Percentiles rank a stretch among this genome's conserved stretches.
These are phyloP conservation scores for Barbus barbus DNA, from an alignment of 2,113 vertebrate species.

Conservation along the genomic window DNA sequence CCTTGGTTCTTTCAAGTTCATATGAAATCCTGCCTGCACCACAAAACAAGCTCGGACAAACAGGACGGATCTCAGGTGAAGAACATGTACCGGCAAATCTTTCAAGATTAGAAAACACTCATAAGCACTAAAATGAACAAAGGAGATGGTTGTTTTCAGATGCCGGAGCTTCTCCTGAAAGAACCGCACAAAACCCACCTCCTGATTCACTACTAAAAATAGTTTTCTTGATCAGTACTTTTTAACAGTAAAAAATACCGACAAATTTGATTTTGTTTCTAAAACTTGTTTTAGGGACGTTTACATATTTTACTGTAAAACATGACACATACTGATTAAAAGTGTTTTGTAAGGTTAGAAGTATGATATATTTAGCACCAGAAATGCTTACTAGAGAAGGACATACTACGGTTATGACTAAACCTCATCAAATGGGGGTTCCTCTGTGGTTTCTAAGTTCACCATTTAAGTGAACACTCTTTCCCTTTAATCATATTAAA, in stretches of 20 bases:
- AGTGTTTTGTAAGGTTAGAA: neutral
- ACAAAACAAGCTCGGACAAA: slow-evolving; percentile 42
- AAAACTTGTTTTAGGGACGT: no score
- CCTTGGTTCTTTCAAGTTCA: neutral
- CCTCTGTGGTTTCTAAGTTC: slow-evolving; percentile 41
- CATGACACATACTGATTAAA: neutral
- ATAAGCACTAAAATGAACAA: slow-evolving; percentile 19
- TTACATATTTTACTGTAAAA: neutral
- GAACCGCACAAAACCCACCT: neutral
- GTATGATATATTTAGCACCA: slow-evolving; percentile 13
- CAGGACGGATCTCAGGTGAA: neutral
- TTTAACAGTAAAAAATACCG: neutral
- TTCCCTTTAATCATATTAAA: slow-evolving; percentile 54
- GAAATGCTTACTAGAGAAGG: slow-evolving; percentile 33
- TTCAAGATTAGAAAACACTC: neutral
- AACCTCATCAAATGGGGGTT: slow-evolving; percentile 55
- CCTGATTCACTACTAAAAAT: neutral
- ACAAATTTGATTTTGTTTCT: neutral
- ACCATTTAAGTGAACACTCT: slow-evolving; percentile 45
- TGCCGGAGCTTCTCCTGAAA: neutral
- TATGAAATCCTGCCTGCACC: slow-evolving; percentile 20
- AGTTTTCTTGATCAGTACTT: neutral
- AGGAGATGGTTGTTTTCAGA: slow-evolving; percentile 23
- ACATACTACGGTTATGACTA: slow-evolving; percentile 43
- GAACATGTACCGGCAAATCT: slow-evolving; percentile 33